These are phyloP conservation scores for Rhimphoctona megacephalus DNA, from an alignment of 2,888 invertebrate genomes.

Conservation along the genomic window DNA sequence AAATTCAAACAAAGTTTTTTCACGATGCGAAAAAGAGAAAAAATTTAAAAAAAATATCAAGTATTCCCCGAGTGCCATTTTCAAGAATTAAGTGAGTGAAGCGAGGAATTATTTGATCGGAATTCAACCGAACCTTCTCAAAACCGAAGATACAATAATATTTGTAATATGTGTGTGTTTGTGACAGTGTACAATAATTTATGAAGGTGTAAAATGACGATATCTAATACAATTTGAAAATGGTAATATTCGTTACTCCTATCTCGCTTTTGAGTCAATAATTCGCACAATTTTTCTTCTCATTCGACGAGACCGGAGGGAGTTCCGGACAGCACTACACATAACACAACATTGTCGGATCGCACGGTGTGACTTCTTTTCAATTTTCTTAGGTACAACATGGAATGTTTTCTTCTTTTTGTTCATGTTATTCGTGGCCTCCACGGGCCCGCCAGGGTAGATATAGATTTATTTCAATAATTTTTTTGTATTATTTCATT, in stretches of 20 bases:
- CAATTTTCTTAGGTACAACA: slow-evolving; percentile 40
- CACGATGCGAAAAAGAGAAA: neutral
- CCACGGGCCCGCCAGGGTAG: slow-evolving; percentile 65
- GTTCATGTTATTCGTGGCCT: slow-evolving; percentile 43
- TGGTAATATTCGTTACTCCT: slow-evolving; percentile 43
- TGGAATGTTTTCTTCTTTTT: slow-evolving; percentile 61
- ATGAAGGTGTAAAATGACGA: slow-evolving; percentile 59
- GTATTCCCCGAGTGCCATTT: neutral
- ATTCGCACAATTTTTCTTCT: slow-evolving; percentile 35
- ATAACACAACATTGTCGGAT: slow-evolving; percentile 24
- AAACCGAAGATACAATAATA: slow-evolving; percentile 54
- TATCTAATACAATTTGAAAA: slow-evolving; percentile 51
- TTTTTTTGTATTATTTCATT: slow-evolving; percentile 44
- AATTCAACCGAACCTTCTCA: slow-evolving; percentile 46
- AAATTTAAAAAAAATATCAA: neutral
- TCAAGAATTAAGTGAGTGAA: neutral
- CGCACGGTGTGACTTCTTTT: slow-evolving; percentile 35
- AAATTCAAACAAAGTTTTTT: neutral
- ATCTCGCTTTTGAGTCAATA: slow-evolving; percentile 21
- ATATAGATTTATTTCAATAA: slow-evolving; percentile 46
- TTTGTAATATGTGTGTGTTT: slow-evolving; percentile 23
- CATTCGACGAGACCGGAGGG: neutral
- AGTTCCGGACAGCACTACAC: slow-evolving; percentile 30
- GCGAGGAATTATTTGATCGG: slow-evolving; percentile 5
- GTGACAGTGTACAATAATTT: slow-evolving; percentile 54